A percentile compares a stretch with the other conserved stretches of the same genome.
Conservation (phyloP, 2,888 invertebrate species). For the Cantharis rustica region DNA sequence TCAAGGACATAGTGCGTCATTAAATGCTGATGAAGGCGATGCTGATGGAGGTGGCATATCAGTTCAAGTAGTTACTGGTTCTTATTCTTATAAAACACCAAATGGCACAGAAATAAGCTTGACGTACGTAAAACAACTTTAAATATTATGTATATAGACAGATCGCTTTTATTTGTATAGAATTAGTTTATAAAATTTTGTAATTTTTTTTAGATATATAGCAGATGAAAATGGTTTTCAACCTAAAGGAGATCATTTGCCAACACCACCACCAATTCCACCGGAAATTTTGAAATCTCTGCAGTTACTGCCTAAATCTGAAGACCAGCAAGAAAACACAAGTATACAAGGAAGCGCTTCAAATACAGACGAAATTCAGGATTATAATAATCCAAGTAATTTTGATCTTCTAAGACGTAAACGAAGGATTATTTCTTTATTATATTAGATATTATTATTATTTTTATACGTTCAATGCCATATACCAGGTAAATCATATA, state of each 20-base stretch:
- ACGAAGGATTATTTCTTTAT: neutral
- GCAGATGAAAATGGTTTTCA: constrained; percentile 77
- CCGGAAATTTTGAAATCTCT: constrained; percentile 40
- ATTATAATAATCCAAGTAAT: neutral
- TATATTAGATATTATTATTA: neutral
- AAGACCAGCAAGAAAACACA: neutral
- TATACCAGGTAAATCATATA: neutral
- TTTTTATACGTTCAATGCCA: neutral
- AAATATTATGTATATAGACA: too few species aligned
- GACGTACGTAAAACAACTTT: constrained; percentile 58
- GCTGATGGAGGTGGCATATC: constrained; percentile 55
- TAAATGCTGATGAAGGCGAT: constrained; percentile 59
- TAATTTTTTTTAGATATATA: constrained; percentile 59
- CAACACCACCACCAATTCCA: constrained; percentile 58
- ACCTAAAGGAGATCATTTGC: constrained; percentile 69
- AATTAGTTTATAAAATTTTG: constrained; percentile 4
- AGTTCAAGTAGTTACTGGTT: constrained; percentile 68
- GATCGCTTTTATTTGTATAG: too few species aligned
- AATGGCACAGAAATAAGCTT: constrained; percentile 70
- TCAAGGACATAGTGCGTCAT: constrained; percentile 54
- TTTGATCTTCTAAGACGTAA: neutral
- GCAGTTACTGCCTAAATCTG: neutral
- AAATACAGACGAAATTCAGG: neutral
- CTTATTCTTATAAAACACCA: constrained; percentile 72
- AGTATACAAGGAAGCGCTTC: neutral